Percentiles rank a stretch among this genome's conserved stretches.
Evolutionary conservation across 2,113 vertebrate genomes (phyloP).

Genomic region (Columba janthina): DNA sequence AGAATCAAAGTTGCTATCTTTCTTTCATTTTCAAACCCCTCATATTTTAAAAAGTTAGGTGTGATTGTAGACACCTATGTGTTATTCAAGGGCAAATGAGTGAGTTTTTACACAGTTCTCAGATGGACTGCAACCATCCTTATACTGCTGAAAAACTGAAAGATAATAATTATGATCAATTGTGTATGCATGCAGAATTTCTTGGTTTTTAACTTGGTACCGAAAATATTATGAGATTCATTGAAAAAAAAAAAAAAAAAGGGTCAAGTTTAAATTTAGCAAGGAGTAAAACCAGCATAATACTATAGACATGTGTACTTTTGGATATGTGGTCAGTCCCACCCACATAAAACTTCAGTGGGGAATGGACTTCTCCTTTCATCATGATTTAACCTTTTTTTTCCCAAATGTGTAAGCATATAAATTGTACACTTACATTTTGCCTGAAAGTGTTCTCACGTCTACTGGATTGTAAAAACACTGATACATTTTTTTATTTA

Average conservation of each 20-base stretch:
- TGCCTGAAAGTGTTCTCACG: neutral
- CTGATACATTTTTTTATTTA: neutral
- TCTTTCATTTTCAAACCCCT: neutral
- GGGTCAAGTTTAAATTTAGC: neutral
- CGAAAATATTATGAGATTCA: accelerated
- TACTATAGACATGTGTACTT: neutral
- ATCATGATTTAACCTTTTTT: neutral
- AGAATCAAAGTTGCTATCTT: neutral
- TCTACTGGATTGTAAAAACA: neutral
- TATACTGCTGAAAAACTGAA: neutral
- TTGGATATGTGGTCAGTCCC: neutral
- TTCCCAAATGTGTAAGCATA: neutral
- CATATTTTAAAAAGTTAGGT: neutral
- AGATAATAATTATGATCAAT: neutral
- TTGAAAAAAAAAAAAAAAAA: neutral
- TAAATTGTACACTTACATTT: neutral
- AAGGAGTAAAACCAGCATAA: neutral
- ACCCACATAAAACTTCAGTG: neutral
- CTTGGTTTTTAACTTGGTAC: neutral
- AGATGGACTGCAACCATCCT: neutral
- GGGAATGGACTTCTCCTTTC: neutral
- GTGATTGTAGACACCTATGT: neutral
- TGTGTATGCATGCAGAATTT: neutral
- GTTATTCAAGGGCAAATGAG: neutral
- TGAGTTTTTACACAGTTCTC: neutral